Base-by-base conservation (phyloP, 2,797 vertebrate genomes). In the Distichodus sexfasciatus region DNA sequence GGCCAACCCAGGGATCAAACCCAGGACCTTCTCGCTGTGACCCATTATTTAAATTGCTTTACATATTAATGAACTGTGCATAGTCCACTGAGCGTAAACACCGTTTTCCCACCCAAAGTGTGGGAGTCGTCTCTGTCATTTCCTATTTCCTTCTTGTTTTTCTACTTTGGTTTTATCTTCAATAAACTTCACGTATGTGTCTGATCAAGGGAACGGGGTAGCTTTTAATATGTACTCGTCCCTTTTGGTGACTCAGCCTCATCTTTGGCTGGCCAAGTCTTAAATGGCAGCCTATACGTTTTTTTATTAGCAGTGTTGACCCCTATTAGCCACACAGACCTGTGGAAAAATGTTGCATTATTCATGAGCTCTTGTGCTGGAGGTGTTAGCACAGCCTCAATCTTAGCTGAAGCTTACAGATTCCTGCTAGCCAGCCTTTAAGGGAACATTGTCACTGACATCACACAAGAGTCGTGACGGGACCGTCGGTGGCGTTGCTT, bases 301-400 rank as follows among this genome's bases (percentile, higher is more conserved):
- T n/a, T 46, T 57, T 51, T 57, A 51, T 61, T 55, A 63, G 60
- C 43, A 44, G 35, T 44, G 48, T 47, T 26, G 48, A 50, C 55
- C 62, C 51, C 51, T 66, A 61, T 77, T 75, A 74, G 48, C 50
- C 35, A 51, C 21, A 41, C 15, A 72, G 69, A 68, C 59, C 53
- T 44, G n/a, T 21, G 43, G 54, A 51, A 54, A 54, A 40, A 36
- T 14, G 4, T 24, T 71, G 36, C 41, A 71, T 75, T 71, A 72
- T 68, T 73, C 62, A 76, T 70, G 31, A 65, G 0, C 38, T 48
- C n/a, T 38, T 40, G 17, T 14, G 36, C 12, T 10, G 35, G 57
- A 41, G 62, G 12, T 50, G 44, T 51, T 10, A 48, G 40, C 41
- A 14, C 35, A 41, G 24, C n/a, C 7, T 41, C 2, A n/a, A 17